A percentile compares a stretch with the other conserved stretches of the same genome.
phyloP scores from a whole-genome alignment of 2,797 vertebrate genomes.

The Poeciliopsis paucimaculata region DNA sequence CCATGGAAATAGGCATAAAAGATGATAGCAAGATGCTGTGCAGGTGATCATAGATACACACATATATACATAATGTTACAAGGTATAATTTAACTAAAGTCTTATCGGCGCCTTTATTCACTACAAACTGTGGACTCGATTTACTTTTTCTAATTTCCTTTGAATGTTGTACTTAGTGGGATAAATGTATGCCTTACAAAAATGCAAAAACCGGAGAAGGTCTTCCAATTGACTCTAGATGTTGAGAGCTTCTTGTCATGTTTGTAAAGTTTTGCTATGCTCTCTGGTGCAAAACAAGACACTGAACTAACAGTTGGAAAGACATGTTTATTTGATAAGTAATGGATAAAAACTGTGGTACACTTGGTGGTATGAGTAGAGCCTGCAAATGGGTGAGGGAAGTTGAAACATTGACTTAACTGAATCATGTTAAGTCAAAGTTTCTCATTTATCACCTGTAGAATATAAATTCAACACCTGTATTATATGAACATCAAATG shows the following conservation, averaged over 20 bases:
- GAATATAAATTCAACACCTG: background rate
- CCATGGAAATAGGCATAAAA: constrained; percentile 62
- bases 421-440: background rate
- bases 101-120: background rate
- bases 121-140: background rate
- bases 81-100: background rate
- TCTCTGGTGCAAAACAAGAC: background rate
- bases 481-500: background rate
- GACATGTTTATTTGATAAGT: background rate
- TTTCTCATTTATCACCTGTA: background rate
- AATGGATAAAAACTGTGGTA: background rate
- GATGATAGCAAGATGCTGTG: constrained; percentile 10
- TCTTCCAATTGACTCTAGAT: background rate
- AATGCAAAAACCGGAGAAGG: background rate
- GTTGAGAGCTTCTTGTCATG: background rate
- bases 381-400: background rate
- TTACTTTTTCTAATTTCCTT: background rate
- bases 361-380: background rate
- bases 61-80: constrained; percentile 9
- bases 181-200: background rate
- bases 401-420: background rate
- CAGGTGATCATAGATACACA: background rate
- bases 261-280: background rate
- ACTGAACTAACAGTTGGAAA: background rate
- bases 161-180: background rate